These are phyloP conservation scores for Heliconius melpomene DNA, from an alignment of 1,140 invertebrate genomes.

Conservation along the genomic window DNA sequence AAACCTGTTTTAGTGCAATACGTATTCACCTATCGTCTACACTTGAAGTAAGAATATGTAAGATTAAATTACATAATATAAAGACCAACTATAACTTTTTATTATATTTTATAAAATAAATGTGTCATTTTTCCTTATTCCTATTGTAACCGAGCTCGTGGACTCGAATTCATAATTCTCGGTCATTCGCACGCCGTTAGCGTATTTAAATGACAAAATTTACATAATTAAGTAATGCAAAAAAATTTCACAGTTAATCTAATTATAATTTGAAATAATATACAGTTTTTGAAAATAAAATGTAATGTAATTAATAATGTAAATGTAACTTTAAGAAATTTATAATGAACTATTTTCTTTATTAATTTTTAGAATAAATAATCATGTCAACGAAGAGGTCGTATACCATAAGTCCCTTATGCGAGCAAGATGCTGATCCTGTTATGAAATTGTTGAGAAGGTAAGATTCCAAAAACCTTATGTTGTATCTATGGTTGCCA, in stretches of 20 bases:
- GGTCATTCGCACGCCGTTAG: not conserved
- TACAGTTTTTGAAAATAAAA: not conserved
- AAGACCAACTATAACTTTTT: not conserved
- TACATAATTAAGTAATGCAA: not conserved
- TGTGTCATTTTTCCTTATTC: not conserved
- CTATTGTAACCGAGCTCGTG: not conserved
- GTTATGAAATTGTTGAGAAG: slow-evolving; percentile 57
- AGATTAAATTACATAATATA: not conserved
- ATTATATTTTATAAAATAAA: no score
- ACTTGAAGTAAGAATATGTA: not conserved
- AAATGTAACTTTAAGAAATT: no score
- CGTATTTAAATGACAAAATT: not conserved
- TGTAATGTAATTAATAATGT: no score
- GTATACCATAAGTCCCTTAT: slow-evolving; percentile 44
- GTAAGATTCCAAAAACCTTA: slow-evolving; percentile 31
- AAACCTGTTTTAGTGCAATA: not conserved
- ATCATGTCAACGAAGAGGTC: slow-evolving; percentile 25
- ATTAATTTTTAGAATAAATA: not conserved
- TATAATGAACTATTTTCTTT: not conserved
- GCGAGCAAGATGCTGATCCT: slow-evolving; percentile 49
- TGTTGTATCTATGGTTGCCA: no score
- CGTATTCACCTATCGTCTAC: not conserved
- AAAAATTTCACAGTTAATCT: not conserved
- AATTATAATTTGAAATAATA: not conserved
- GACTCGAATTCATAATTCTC: not conserved